Base-by-base conservation (phyloP, 1,140 invertebrate genomes). In the Adelges cooleyi region DNA sequence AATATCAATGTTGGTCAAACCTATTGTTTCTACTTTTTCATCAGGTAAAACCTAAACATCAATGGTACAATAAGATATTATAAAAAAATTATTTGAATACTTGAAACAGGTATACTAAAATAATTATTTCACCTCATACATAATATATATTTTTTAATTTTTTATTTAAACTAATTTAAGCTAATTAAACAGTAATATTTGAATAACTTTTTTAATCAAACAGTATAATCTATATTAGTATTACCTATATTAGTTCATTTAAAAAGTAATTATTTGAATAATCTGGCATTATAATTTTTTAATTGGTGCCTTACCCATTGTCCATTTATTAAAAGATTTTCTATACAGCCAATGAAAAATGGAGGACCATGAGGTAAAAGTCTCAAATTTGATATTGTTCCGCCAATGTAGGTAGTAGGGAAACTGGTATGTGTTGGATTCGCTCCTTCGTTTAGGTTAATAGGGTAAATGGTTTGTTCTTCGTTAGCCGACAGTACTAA, bases 271-370 rank as follows among this genome's bases (percentile, higher is more conserved):
- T n/a, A n/a, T 42, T 11, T 15, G 20, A 25, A 42, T 17, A 17
- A 27, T 13, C 11, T 23, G 27, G 25, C 18, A 44, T 17, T 52
- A 67, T 65, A 65, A 38, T 44, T n/a, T n/a, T n/a, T n/a, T n/a
- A n/a, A n/a, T n/a, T n/a, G n/a, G n/a, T n/a, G 50, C 69, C 68
- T 56, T 66, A 89, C 82, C 83, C 87, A 88, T 73, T 86, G 82
- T 4, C 83, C 84, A 74, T 95, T 93, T 25, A 95, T 85, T 23
- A 85, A 80, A 9, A 95, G 84, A 74, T 97, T 92, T 74, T 94
- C 86, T 74, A 92, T 86, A 74, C 94, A 97, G 3, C 93, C 93
- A 17, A 92, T 85, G 73, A 92, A 91, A 68, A 81, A 85, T 25
- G 84, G 81, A 0, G 85, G 82, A 4, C 82, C 82, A 69, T 86